Evolutionary conservation across 2,113 vertebrate species (phyloP).

Genomic region (Suncus etruscus): DNA sequence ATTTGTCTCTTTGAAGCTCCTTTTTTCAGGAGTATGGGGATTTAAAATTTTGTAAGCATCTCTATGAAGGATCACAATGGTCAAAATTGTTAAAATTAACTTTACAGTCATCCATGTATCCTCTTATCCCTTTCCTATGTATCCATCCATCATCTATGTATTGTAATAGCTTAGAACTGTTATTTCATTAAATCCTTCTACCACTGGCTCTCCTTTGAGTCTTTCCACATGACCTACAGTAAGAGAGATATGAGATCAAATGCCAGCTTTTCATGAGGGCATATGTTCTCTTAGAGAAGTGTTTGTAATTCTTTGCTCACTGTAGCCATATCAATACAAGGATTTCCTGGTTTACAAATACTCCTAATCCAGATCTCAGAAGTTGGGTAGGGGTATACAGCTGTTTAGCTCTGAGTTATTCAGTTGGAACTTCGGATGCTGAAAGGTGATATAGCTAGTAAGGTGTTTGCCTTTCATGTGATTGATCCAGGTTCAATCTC

Average conservation of each 20-base stretch:
- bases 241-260: conserved; percentile 8
- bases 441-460: no score
- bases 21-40: not conserved
- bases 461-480: no score
- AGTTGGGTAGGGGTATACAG: not conserved
- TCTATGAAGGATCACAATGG: not conserved
- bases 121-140: not conserved
- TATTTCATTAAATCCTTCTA: not conserved
- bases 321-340: not conserved
- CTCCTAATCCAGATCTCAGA: not conserved
- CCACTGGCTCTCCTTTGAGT: not conserved
- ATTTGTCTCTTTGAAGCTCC: conserved; percentile 11
- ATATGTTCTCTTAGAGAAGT: not conserved
- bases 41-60: conserved; percentile 19
- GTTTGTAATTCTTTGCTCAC: conserved; percentile 6
- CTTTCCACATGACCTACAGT: conserved; percentile 6
- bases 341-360: not conserved
- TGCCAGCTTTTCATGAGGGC: not conserved
- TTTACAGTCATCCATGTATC: not conserved
- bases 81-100: not conserved
- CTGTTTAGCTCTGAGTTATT: not conserved
- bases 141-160: not conserved
- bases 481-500: no score
- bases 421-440: not conserved
- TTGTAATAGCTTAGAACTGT: not conserved